Conservation (phyloP, 2,113 vertebrate genomes). For the Sinocyclocheilus grahami region DNA sequence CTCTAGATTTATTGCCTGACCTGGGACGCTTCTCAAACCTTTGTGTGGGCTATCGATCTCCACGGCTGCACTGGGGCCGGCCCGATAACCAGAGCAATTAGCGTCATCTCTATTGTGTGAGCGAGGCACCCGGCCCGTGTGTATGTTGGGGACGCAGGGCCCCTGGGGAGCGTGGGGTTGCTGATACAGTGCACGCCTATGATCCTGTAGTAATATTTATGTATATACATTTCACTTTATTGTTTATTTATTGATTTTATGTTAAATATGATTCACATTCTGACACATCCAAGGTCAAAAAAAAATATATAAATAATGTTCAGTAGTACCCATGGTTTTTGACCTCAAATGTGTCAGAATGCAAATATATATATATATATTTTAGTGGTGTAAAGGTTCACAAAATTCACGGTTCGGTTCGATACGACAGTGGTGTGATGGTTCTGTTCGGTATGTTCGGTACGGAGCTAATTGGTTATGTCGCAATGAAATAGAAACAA, state of each 20-base stretch:
- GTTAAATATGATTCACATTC: too few relatives aligned
- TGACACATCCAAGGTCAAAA: too few relatives aligned
- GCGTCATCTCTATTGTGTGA: constrained; percentile 71
- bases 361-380: too few relatives aligned
- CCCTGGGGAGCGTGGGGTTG: constrained; percentile 2
- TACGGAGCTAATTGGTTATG: too few relatives aligned
- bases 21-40: constrained; percentile 62
- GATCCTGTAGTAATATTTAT: neutral
- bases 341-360: too few relatives aligned
- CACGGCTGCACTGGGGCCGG: constrained; percentile 66
- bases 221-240: neutral
- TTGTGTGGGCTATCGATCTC: constrained; percentile 77
- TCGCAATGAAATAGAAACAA: too few relatives aligned
- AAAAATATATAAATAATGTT: too few relatives aligned
- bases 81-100: constrained; percentile 76
- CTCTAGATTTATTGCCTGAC: constrained; percentile 75
- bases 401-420: too few relatives aligned
- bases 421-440: too few relatives aligned
- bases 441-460: too few relatives aligned
- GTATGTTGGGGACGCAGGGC: constrained; percentile 12
- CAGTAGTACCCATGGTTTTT: too few relatives aligned
- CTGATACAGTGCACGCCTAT: constrained; percentile 42
- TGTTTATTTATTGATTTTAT: neutral
- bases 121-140: constrained; percentile 49
- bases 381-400: too few relatives aligned